Evolutionary conservation across 1,140 invertebrate genomes (phyloP).

Genomic region (Ephestia elutella): DNA sequence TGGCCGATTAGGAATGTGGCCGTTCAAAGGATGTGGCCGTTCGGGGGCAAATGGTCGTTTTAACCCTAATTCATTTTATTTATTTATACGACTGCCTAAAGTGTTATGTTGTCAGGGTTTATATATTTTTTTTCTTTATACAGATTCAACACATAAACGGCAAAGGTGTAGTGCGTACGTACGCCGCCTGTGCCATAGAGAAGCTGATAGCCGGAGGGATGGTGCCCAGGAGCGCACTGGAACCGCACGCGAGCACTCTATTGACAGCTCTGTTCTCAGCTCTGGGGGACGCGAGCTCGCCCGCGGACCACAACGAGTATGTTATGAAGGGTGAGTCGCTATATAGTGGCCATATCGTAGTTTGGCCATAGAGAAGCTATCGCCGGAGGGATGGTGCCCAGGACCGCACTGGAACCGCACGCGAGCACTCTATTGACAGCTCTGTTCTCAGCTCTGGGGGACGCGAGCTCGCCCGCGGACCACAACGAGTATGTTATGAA

Average conservation of each 20-base stretch:
- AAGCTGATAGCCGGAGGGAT: constrained; percentile 84
- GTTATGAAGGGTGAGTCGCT: constrained; percentile 88
- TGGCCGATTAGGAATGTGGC: too few species aligned
- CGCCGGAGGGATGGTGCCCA: constrained; percentile 77
- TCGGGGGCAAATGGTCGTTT: too few species aligned
- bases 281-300: constrained; percentile 81
- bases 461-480: constrained; percentile 83
- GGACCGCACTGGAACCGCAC: constrained; percentile 76
- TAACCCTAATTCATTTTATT: too few species aligned
- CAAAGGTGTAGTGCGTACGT: constrained; percentile 94
- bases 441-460: constrained; percentile 83
- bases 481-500: constrained; percentile 99
- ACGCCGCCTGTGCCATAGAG: constrained; percentile 93
- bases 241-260: constrained; percentile 79
- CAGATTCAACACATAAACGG: constrained; percentile 81
- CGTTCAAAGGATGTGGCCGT: too few species aligned
- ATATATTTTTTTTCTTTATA: background rate
- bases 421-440: constrained; percentile 81
- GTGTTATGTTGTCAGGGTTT: too few species aligned
- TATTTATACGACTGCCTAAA: too few species aligned
- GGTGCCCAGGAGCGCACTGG: constrained; percentile 76
- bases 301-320: constrained; percentile 96
- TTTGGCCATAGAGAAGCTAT: constrained; percentile 94
- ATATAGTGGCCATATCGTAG: too few species aligned
- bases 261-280: constrained; percentile 85